Evolutionary conservation across 2,888 invertebrate genomes (phyloP).

Genomic region (Thumatha senex): DNA sequence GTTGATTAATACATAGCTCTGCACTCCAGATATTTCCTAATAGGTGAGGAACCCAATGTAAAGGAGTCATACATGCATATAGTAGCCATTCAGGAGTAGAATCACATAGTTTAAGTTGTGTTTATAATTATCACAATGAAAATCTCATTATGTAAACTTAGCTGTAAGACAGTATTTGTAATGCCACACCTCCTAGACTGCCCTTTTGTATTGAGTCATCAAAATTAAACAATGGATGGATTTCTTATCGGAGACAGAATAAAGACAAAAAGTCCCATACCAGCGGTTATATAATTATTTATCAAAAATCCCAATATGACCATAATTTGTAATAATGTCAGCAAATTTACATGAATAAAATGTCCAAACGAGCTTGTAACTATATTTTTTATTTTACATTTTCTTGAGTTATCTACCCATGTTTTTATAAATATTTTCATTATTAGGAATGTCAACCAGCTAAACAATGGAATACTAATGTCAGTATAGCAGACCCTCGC

Average conservation of each 20-base stretch:
- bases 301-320: slow-evolving; percentile 80
- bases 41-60: slow-evolving; percentile 66
- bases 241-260: slow-evolving; percentile 59
- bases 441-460: too few relatives aligned
- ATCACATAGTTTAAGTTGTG: slow-evolving; percentile 80
- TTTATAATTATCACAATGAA: slow-evolving; percentile 80
- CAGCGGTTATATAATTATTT: slow-evolving; percentile 74
- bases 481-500: too few relatives aligned
- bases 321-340: slow-evolving; percentile 83
- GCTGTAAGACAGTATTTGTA: slow-evolving; percentile 82
- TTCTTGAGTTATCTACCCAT: neutral
- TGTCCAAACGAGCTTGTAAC: slow-evolving; percentile 80
- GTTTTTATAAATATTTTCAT: neutral
- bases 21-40: slow-evolving; percentile 71
- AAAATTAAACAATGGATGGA: slow-evolving; percentile 73
- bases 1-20: slow-evolving; percentile 69
- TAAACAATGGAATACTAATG: too few relatives aligned
- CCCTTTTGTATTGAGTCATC: slow-evolving; percentile 79
- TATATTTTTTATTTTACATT: slow-evolving; percentile 42
- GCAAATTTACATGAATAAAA: slow-evolving; percentile 84
- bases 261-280: slow-evolving; percentile 59
- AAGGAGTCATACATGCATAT: slow-evolving; percentile 72
- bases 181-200: slow-evolving; percentile 82
- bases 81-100: slow-evolving; percentile 73
- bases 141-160: slow-evolving; percentile 81